phyloP scores from a whole-genome alignment of 2,113 vertebrate genomes.

The Alosa alosa region DNA sequence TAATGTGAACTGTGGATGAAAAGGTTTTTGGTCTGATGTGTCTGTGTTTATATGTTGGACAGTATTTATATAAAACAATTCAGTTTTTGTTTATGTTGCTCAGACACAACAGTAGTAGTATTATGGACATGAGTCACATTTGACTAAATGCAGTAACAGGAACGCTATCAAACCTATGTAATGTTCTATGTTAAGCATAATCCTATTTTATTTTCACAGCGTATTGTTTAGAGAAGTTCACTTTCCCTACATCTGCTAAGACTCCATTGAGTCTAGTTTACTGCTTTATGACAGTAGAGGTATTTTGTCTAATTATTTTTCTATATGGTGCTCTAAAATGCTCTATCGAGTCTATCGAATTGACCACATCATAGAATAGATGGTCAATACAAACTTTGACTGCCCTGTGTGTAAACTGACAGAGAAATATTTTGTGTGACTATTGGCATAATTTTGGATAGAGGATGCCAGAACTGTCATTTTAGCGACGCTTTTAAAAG shows the following conservation, averaged over 20 bases:
- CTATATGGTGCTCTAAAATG: too few species aligned
- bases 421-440: too few species aligned
- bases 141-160: not conserved
- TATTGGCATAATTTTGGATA: too few species aligned
- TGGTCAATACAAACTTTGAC: not conserved
- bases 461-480: too few species aligned
- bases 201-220: not conserved
- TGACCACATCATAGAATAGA: not conserved
- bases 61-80: not conserved
- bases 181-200: not conserved
- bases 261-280: too few species aligned
- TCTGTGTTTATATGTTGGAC: not conserved
- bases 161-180: not conserved
- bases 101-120: not conserved
- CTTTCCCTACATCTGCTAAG: too few species aligned
- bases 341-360: not conserved
- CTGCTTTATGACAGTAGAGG: too few species aligned
- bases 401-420: not conserved
- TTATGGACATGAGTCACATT: not conserved
- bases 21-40: not conserved
- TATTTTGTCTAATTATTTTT: too few species aligned
- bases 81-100: not conserved
- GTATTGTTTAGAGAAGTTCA: too few species aligned
- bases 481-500: too few species aligned
- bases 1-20: not conserved